These are phyloP conservation scores for Heloderma charlesbogerti DNA, from an alignment of 2,113 vertebrate genomes.

Conservation along the genomic window DNA sequence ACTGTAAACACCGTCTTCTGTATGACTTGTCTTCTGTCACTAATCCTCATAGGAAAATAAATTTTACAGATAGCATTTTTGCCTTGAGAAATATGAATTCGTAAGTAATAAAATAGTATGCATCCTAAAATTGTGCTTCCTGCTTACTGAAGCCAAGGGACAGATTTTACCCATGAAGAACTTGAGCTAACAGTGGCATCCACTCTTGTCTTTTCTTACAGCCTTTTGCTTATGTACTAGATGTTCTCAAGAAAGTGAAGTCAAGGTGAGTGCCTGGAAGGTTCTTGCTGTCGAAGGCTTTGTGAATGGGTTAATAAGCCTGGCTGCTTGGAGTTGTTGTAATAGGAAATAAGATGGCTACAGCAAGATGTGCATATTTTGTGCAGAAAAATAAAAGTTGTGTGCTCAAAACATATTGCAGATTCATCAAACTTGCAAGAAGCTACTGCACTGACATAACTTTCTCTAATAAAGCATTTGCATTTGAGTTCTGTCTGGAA, in stretches of 20 bases:
- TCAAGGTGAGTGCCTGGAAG: conserved; percentile 85
- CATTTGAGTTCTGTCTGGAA: not conserved
- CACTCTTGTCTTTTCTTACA: conserved; percentile 65
- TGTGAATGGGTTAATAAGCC: not conserved
- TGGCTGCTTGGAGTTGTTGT: conserved; percentile 2
- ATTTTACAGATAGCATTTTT: not conserved
- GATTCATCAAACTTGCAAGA: not conserved
- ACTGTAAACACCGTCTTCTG: not conserved
- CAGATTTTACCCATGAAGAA: not conserved
- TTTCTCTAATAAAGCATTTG: not conserved
- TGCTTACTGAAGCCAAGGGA: not conserved
- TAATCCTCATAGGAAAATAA: not conserved
- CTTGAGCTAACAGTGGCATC: not conserved
- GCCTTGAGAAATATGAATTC: not conserved
- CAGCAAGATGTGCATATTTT: not conserved
- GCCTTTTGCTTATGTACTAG: conserved; percentile 89
- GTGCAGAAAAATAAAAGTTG: not conserved
- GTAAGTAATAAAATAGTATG: not conserved
- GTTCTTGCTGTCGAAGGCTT: not conserved
- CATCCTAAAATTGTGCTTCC: not conserved
- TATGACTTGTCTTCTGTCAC: not conserved
- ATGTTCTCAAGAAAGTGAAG: conserved; percentile 92
- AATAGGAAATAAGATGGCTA: too few species aligned
- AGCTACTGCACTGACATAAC: not conserved
- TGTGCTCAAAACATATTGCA: not conserved